A percentile compares a stretch with the other conserved stretches of the same genome.
These are phyloP conservation scores for Phacellophora camtschatica DNA, from an alignment of 30 jellyfish, hydroid and myxozoan genomes.

Conservation along the genomic window DNA sequence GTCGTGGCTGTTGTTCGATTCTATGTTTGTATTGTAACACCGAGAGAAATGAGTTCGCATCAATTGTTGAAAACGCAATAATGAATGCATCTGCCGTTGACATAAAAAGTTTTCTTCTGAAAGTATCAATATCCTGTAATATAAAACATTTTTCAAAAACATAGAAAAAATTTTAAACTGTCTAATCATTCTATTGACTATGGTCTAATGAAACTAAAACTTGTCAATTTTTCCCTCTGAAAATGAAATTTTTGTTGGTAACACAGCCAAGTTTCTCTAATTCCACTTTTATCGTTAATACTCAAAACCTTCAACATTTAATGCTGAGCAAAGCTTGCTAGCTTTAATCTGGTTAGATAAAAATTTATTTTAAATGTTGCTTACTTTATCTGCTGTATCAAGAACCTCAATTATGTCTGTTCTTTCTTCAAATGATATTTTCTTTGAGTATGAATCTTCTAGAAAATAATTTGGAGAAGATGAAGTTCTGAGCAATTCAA, in stretches of 20 bases:
- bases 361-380: background rate
- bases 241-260: no score
- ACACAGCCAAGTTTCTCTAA: no score
- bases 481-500: no score
- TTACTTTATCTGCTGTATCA: constrained; percentile 69
- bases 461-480: background rate
- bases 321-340: no score
- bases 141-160: no score
- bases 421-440: constrained; percentile 54
- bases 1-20: constrained; percentile 37
- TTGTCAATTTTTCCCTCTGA: no score
- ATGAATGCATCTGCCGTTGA: constrained; percentile 44
- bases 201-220: no score
- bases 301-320: no score
- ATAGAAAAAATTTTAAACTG: no score
- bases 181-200: no score
- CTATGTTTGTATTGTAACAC: constrained; percentile 17
- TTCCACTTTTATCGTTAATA: no score
- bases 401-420: constrained; percentile 47
- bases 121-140: constrained; percentile 54
- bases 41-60: constrained; percentile 46
- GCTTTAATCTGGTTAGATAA: no score
- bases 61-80: constrained; percentile 55
- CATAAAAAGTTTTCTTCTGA: constrained; percentile 60
- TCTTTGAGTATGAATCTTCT: constrained; percentile 76